A percentile compares a stretch with the other conserved stretches of the same genome.
Evolutionary conservation across 1,140 invertebrate species (phyloP).

Genomic region (Drosophila punjabiensis): DNA sequence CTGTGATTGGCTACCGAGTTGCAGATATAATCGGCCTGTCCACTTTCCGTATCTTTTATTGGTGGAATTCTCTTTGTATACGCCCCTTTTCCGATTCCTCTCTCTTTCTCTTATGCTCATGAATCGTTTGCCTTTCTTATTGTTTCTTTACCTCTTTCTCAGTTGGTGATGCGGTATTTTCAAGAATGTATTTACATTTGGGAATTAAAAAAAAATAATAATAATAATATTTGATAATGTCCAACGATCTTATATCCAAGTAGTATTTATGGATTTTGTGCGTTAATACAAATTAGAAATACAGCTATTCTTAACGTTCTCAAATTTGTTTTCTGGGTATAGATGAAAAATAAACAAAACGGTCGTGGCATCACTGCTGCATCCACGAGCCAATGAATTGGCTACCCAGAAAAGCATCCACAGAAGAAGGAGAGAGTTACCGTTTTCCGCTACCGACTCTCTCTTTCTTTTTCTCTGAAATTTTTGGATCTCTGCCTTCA

Average conservation of each 20-base stretch:
- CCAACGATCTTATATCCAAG: neutral
- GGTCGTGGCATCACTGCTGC: neutral
- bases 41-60: conserved; percentile 56
- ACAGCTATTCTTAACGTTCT: neutral
- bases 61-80: conserved; percentile 46
- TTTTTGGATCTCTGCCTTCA: conserved; percentile 62
- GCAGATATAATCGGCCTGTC: conserved; percentile 14
- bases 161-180: neutral
- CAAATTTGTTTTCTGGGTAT: neutral
- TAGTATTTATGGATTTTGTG: neutral
- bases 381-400: conserved; percentile 23
- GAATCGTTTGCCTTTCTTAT: neutral
- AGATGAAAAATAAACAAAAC: neutral
- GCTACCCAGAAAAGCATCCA: conserved; percentile 12
- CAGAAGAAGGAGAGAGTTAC: conserved; percentile 4
- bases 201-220: neutral
- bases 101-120: neutral
- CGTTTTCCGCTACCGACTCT: conserved; percentile 6
- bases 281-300: neutral
- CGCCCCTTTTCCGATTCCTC: conserved; percentile 3
- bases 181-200: neutral
- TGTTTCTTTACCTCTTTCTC: neutral
- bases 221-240: neutral
- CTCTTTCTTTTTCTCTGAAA: conserved; percentile 16
- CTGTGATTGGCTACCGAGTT: conserved; percentile 65